Base-by-base conservation (phyloP, 1,140 invertebrate genomes). In the Zaprionus inermis region DNA sequence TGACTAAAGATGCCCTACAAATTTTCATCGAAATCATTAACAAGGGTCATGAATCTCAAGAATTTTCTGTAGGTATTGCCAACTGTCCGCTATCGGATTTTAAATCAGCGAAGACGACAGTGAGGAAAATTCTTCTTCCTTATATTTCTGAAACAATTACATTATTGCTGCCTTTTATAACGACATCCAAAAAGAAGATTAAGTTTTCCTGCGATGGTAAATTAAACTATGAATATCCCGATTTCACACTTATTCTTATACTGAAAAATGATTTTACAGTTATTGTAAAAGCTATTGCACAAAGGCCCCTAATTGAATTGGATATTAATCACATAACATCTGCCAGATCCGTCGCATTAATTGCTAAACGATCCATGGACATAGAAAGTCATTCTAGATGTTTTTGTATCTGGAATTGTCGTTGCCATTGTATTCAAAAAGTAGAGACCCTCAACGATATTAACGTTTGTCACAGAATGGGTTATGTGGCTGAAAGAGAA, bases 341-440 rank as follows among this genome's bases (percentile, higher is more conserved):
- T 6, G 1, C 4, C 3, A 28, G 54, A 9, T 30, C 28, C 20
- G 71, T 14, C 18, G 22, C 63, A 10, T 56, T 56, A 11, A 28
- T 75, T 49, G 38, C 81, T 1, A 81, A 38, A 63, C 74, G 81
- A 12, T 10, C 74, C 0, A 72, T 85, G 52, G 58, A 74, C 1
- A 59, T 91, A 32, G 67, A 76, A 70, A 54, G 58, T 46, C 54
- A 81, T 52, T 71, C 75, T 2, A 78, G 89, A 59, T 91, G 89
- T 44, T 82, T 91, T 51, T 91, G 89, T 56, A 22, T 91, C 11
- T 89, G 76, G 78, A 65, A 81, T 28, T 91, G 89, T 51, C 66
- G 55, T 11, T 91, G 89, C 7, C 81, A 91, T 49, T 91, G 89
- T 28, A 69, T 91, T 14, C 51, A 55, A n/a, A 78, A 77, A 44